Conservation (phyloP, 2,797 vertebrate genomes). For the Hozukius guyotensis region DNA sequence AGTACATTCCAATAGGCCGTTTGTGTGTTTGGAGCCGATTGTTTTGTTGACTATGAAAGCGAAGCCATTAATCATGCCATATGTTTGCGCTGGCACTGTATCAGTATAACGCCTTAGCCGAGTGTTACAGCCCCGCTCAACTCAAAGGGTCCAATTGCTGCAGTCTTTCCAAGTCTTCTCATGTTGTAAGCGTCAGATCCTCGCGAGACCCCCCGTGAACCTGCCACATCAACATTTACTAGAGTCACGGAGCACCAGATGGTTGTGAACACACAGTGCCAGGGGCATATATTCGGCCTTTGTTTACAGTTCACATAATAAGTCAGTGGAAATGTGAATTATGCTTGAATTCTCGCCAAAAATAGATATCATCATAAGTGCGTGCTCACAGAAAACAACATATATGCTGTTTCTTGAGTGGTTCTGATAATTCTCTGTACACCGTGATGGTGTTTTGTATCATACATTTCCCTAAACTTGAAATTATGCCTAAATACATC, state of each 20-base stretch:
- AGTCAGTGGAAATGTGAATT: conserved; percentile 51
- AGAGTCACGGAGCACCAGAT: conserved; percentile 59
- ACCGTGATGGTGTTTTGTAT: background rate
- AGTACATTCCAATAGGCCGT: conserved; percentile 3
- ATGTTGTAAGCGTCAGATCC: conserved; percentile 36
- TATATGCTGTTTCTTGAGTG: background rate
- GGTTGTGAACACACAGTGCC: conserved; percentile 48
- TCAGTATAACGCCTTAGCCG: conserved; percentile 24
- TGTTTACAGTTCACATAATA: conserved; percentile 63
- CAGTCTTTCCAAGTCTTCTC: conserved; percentile 43
- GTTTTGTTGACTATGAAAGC: conserved; percentile 52
- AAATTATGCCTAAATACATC: background rate
- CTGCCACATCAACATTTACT: conserved; percentile 53
- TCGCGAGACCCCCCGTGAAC: conserved; percentile 54
- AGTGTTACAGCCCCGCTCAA: conserved; percentile 33
- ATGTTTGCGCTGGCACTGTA: conserved; percentile 52
- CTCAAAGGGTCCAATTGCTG: conserved; percentile 36
- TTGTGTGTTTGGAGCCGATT: conserved; percentile 46
- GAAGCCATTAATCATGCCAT: conserved; percentile 57
- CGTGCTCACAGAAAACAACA: conserved; percentile 7
- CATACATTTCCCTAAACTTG: background rate
- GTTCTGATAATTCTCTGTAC: background rate
- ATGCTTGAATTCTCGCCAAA: conserved; percentile 52
- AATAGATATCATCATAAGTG: conserved; percentile 34
- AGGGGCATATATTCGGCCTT: conserved; percentile 52